Evolutionary conservation across 2,888 invertebrate genomes (phyloP).

Genomic region (Smittia sp.): DNA sequence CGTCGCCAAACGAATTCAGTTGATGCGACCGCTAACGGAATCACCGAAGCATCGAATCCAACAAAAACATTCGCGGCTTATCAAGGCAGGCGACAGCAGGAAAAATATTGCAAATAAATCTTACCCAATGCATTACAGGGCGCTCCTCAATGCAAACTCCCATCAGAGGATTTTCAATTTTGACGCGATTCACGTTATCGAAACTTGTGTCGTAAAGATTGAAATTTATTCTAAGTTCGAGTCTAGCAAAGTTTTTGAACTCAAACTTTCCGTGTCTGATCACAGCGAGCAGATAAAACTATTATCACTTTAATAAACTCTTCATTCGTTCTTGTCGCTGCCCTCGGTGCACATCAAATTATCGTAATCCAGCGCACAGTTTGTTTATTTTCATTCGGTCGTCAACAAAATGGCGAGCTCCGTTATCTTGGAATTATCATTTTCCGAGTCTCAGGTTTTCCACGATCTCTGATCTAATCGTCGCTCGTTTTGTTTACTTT

Average conservation of each 20-base stretch:
- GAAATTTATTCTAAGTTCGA: slow-evolving; percentile 41
- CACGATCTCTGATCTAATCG: slow-evolving; percentile 19
- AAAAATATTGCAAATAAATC: slow-evolving; percentile 46
- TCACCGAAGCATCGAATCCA: too few species aligned
- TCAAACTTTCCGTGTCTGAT: slow-evolving; percentile 38
- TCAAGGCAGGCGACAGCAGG: too few species aligned
- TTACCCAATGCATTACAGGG: slow-evolving; percentile 90
- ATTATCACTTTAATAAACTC: slow-evolving; percentile 36
- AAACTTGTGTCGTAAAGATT: neutral
- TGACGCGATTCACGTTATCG: neutral
- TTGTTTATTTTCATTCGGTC: neutral
- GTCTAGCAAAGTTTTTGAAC: slow-evolving; percentile 44
- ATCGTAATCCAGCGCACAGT: slow-evolving; percentile 16
- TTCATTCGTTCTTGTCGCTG: neutral
- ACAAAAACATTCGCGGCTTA: too few species aligned
- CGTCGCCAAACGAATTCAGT: too few species aligned
- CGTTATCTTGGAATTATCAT: slow-evolving; percentile 39
- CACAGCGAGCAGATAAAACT: neutral
- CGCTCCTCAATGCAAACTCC: slow-evolving; percentile 86
- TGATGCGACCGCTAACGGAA: too few species aligned
- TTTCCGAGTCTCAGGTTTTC: neutral
- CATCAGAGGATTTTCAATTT: slow-evolving; percentile 60
- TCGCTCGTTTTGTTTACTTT: neutral
- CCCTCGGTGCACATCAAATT: slow-evolving; percentile 29
- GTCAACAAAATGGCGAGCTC: slow-evolving; percentile 31